Percentiles rank a stretch among this genome's conserved stretches.
These are phyloP conservation scores for Drosophila obscura DNA, from an alignment of 1,140 invertebrate species.

Conservation along the genomic window DNA sequence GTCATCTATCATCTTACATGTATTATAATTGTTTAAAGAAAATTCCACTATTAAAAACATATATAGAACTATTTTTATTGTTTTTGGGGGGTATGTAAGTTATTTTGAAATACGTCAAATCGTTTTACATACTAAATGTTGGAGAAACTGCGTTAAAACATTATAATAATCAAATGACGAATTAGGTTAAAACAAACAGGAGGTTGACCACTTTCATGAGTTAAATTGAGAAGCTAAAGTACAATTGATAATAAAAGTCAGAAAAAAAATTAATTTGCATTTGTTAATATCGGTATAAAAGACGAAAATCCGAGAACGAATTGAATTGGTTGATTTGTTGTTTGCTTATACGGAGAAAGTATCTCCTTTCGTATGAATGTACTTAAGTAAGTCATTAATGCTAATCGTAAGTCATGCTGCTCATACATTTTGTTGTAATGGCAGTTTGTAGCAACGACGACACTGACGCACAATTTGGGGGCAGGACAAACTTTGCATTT, in stretches of 20 bases:
- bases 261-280: constrained; percentile 18
- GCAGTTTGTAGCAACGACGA: constrained; percentile 65
- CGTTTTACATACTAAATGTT: constrained; percentile 49
- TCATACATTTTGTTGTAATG: constrained; percentile 78
- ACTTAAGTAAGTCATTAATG: constrained; percentile 74
- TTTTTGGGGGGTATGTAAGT: constrained; percentile 39
- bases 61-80: constrained; percentile 74
- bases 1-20: too few relatives aligned
- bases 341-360: constrained; percentile 36
- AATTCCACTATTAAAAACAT: constrained; percentile 62
- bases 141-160: constrained; percentile 38
- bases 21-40: not conserved
- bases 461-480: constrained; percentile 34
- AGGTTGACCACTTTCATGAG: constrained; percentile 21
- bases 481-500: constrained; percentile 55
- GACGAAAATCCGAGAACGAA: constrained; percentile 34
- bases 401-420: constrained; percentile 81
- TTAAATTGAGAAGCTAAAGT: constrained; percentile 39
- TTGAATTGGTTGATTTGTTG: constrained; percentile 33
- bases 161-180: constrained; percentile 41
- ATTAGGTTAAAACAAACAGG: constrained; percentile 43
- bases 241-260: constrained; percentile 17
- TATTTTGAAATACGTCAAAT: constrained; percentile 66
- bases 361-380: constrained; percentile 72
- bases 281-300: constrained; percentile 24